A percentile compares a stretch with the other conserved stretches of the same genome.
Conservation (phyloP, 2,113 vertebrate genomes). For the Sciurus niger region DNA sequence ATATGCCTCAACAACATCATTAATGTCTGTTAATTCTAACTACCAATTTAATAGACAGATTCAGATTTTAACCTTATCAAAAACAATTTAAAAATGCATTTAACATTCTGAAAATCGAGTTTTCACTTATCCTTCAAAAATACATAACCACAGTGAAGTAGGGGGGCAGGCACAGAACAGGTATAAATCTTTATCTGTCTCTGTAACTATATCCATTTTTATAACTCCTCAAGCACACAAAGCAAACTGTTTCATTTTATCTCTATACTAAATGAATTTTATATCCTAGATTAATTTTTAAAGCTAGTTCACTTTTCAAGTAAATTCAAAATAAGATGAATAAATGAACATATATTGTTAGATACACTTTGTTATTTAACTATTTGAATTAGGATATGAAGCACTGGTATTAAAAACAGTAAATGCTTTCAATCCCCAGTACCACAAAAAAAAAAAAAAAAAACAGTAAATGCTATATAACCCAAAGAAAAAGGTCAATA, state of each 20-base stretch:
- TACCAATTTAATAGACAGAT: constrained; percentile 16
- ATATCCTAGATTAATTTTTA: not conserved
- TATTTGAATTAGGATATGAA: constrained; percentile 18
- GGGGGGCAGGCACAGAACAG: not conserved
- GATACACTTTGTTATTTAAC: constrained; percentile 1
- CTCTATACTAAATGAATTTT: not conserved
- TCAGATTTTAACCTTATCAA: not conserved
- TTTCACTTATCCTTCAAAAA: constrained; percentile 44
- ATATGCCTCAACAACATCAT: not conserved
- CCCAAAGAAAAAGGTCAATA: not conserved
- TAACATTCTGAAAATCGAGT: constrained; percentile 26
- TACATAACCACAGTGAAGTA: not conserved
- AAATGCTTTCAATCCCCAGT: no score
- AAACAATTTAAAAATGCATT: not conserved
- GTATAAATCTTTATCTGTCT: not conserved
- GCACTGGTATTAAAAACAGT: not conserved
- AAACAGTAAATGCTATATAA: not conserved
- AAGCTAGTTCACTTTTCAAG: constrained; percentile 27
- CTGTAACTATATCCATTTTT: not conserved
- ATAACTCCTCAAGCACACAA: not conserved
- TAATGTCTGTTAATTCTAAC: not conserved
- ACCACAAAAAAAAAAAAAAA: no score
- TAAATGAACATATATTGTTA: not conserved
- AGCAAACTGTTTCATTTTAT: not conserved
- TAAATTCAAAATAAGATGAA: constrained; percentile 55